phyloP scores from a whole-genome alignment of 2,113 vertebrate genomes.

The Vicugna pacos region DNA sequence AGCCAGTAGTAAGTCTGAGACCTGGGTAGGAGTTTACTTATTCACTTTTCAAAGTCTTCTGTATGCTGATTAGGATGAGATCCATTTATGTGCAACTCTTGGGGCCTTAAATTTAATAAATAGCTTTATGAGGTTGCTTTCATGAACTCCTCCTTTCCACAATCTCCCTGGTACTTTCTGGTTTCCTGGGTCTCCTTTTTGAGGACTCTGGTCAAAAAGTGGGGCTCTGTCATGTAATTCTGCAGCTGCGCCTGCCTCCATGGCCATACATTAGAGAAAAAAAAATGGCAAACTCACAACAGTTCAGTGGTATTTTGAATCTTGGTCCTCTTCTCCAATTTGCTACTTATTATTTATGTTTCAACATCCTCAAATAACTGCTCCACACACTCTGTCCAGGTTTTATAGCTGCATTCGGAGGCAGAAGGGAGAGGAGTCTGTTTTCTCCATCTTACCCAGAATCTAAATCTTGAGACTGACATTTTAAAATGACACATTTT shows the following conservation, averaged over 20 bases:
- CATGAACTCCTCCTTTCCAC: background rate
- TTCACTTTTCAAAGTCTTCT: background rate
- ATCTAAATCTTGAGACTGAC: background rate
- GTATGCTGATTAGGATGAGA: background rate
- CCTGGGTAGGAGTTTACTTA: background rate
- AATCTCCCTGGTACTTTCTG: background rate
- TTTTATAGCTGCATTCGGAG: background rate
- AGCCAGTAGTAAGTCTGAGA: background rate
- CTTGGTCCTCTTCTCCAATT: background rate
- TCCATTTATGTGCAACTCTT: background rate
- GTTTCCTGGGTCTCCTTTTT: background rate
- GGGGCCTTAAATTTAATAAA: background rate
- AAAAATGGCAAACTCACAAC: background rate
- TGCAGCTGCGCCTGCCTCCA: background rate
- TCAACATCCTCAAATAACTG: background rate
- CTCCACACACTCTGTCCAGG: background rate
- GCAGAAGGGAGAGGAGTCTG: background rate
- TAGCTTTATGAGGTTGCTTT: background rate
- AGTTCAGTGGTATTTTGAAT: background rate
- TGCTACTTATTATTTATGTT: background rate
- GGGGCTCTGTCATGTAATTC: background rate
- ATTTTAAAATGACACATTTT: conserved; percentile 50
- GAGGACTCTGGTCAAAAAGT: background rate
- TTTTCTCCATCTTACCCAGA: background rate
- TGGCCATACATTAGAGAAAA: background rate